Percentiles rank a stretch among this genome's conserved stretches.
Evolutionary conservation across 1,140 invertebrate species (phyloP).

Genomic region (Drosophila lowei): DNA sequence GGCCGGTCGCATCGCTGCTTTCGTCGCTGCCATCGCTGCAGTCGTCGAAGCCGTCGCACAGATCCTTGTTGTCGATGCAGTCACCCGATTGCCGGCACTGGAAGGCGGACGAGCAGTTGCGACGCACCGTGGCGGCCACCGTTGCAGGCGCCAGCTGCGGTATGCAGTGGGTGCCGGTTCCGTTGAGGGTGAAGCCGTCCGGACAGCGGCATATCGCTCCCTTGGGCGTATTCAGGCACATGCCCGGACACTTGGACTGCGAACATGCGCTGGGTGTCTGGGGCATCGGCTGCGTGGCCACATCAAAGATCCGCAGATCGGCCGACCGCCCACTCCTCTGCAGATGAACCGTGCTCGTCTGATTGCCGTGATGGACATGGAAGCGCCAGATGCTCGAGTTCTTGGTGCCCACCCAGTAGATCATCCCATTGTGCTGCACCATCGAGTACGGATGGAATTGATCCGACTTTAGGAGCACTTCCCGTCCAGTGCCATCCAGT

Average conservation of each 20-base stretch:
- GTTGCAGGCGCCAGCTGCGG: constrained; percentile 51
- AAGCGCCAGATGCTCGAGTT: constrained; percentile 69
- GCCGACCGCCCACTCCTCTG: constrained; percentile 50
- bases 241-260: constrained; percentile 74
- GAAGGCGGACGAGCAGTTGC: constrained; percentile 69
- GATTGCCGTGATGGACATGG: constrained; percentile 52
- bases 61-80: constrained; percentile 85
- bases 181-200: constrained; percentile 73
- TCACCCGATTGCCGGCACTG: constrained; percentile 58
- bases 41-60: constrained; percentile 92
- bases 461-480: constrained; percentile 85
- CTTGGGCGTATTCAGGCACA: constrained; percentile 76
- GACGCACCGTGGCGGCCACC: constrained; percentile 4
- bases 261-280: constrained; percentile 62
- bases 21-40: constrained; percentile 94
- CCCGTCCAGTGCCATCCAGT: constrained; percentile 88
- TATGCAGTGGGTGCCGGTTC: constrained; percentile 73
- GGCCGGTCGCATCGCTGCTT: constrained; percentile 84
- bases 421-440: constrained; percentile 85
- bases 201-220: constrained; percentile 78
- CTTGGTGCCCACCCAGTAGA: constrained; percentile 88
- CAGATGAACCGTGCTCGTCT: constrained; percentile 56
- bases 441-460: constrained; percentile 90
- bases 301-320: constrained; percentile 71
- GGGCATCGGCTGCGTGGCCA: constrained; percentile 49